Percentiles rank a stretch among this genome's conserved stretches.
Conservation (phyloP, 2,888 invertebrate genomes). For the Automeris io region DNA sequence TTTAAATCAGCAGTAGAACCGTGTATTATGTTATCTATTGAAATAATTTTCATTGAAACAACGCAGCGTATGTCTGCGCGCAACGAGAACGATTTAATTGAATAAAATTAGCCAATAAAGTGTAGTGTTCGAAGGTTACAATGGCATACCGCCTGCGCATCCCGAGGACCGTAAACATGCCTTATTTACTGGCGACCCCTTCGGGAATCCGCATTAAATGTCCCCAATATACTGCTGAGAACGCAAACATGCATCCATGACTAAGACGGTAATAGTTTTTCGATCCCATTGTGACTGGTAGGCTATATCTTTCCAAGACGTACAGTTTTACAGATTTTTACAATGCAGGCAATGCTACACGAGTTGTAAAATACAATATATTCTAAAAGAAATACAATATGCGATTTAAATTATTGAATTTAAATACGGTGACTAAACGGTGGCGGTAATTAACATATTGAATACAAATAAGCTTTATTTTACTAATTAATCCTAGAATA, state of each 20-base stretch:
- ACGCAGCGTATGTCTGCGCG: constrained; percentile 36
- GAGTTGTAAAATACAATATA: neutral
- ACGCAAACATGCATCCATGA: constrained; percentile 41
- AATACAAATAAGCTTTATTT: too few relatives aligned
- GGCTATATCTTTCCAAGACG: constrained; percentile 23
- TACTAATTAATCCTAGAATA: too few relatives aligned
- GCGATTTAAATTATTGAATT: constrained; percentile 7
- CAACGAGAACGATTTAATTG: constrained; percentile 70
- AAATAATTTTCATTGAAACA: constrained; percentile 63
- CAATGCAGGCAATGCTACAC: constrained; percentile 13
- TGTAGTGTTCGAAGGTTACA: constrained; percentile 61
- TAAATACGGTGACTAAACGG: too few relatives aligned
- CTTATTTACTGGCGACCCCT: constrained; percentile 59
- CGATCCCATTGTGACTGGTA: constrained; percentile 32
- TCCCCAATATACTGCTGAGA: constrained; percentile 44
- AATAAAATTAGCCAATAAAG: constrained; percentile 76
- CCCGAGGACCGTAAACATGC: constrained; percentile 51
- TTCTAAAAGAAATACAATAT: neutral
- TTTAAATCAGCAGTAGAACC: constrained; percentile 43
- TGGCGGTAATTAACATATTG: too few relatives aligned
- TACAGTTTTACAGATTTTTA: constrained; percentile 21
- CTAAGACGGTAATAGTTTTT: constrained; percentile 40
- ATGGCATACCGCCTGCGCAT: constrained; percentile 63
- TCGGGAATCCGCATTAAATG: constrained; percentile 64
- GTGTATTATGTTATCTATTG: constrained; percentile 56